A percentile compares a stretch with the other conserved stretches of the same genome.
Evolutionary conservation across 2,888 invertebrate species (phyloP).

Genomic region (Sphecodes monilicornis): DNA sequence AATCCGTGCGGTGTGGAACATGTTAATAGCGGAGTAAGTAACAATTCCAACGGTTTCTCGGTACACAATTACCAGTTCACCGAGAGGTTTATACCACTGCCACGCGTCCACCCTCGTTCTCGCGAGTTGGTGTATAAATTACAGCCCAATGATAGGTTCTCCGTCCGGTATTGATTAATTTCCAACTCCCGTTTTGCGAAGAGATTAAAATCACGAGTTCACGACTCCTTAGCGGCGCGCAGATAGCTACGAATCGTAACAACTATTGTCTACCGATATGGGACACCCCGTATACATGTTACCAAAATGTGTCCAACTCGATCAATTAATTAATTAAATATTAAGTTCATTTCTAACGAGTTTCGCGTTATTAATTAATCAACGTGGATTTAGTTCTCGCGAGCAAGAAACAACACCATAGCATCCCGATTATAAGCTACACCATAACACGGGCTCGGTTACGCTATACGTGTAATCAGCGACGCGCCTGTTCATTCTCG

Average conservation of each 20-base stretch:
- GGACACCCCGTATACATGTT: too few species aligned
- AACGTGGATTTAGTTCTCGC: not conserved
- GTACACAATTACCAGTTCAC: slow-evolving; percentile 17
- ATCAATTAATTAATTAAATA: not conserved
- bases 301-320: not conserved
- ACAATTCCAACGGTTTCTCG: slow-evolving; percentile 42
- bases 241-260: not conserved
- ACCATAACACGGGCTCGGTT: slow-evolving; percentile 16
- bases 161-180: slow-evolving; percentile 55
- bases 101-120: slow-evolving; percentile 61
- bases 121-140: slow-evolving; percentile 54
- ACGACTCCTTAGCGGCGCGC: slow-evolving; percentile 42
- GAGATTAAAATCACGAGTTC: slow-evolving; percentile 58
- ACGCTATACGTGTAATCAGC: slow-evolving; percentile 57
- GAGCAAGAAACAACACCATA: not conserved
- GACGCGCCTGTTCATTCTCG: slow-evolving; percentile 16
- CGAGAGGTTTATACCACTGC: slow-evolving; percentile 32
- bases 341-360: not conserved
- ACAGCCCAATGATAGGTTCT: slow-evolving; percentile 25
- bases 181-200: slow-evolving; percentile 39
- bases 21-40: slow-evolving; percentile 16
- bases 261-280: not conserved
- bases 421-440: not conserved
- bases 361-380: not conserved
- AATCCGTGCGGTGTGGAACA: slow-evolving; percentile 22